Evolutionary conservation across 1,140 invertebrate species (phyloP), one percentile per base, ranked within the genome.

Genomic region (Zaprionus vittiger): DNA sequence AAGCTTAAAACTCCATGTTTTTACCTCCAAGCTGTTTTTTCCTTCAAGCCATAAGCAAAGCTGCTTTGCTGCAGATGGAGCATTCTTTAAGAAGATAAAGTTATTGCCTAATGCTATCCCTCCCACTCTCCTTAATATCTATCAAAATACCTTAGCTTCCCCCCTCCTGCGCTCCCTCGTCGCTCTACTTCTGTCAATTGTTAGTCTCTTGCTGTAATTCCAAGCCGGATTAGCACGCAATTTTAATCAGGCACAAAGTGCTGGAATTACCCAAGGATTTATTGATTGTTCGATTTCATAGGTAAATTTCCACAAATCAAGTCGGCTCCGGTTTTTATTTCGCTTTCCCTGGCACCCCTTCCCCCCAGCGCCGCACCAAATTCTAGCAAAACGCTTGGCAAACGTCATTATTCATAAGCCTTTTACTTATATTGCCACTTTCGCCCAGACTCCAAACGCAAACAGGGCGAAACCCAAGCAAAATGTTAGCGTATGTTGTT

Each of bases 341-440:
- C 0, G 38, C 15, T 6, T n/a, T 3, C 31, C 9, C 9, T 34
- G 6, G 12, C 37, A 1, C 4, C 5, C 38, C 38, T 14, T 5
- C 15, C 14, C 15, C 14, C 14, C 15, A 41, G 14, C 1, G 3
- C 12, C 5, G 12, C 38, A 14, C 14, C 4, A 52, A 52, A 52
- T 24, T 20, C 5, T 14, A 5, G 22, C 20, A 52, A 52, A 52
- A 52, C 47, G 47, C 47, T 52, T 41, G 64, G n/a, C 59, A 64
- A 65, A 64, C 61, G 63, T 56, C 49, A 71, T 71, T 64, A 71
- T 65, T 71, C 54, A 57, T 37, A 72, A 65, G 54, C 69, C 69
- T 72, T 65, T 72, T 34, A 54, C 47, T 54, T 54, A 64, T 64
- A 52, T 64, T 64, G 61, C 17, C 61, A 52, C 24, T 47, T 17